Evolutionary conservation across 2,113 vertebrate genomes (phyloP), one percentile per base, ranked within the genome.

Genomic region (Erythrocercus mccallii): DNA sequence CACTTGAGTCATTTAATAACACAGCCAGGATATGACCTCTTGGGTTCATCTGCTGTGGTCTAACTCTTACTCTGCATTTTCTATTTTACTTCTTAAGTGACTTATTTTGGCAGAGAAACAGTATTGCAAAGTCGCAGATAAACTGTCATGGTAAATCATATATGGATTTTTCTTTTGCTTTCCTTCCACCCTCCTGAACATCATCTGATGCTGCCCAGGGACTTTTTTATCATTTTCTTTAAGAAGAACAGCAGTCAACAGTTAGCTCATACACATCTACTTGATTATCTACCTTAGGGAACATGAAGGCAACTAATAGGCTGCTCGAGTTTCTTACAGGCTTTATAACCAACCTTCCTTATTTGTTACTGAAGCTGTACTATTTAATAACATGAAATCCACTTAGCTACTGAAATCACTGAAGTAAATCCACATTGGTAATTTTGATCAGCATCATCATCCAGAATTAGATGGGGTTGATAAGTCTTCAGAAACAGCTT

Each of bases 331-430:
- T 81, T 85, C 79, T 45, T n/a, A 61, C 19, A 21, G 87, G 35
- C 40, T 94, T 91, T 81, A 77, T 53, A 65, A 72, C n/a, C 28
- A 69, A 27, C 27, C 10, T 31, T 58, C 20, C 48, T 86, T 21
- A 56, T n/a, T 69, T 16, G 3, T 56, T 76, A 57, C 3, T 25
- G 35, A 83, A 80, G 30, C 19, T 78, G 38, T 89, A 73, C 12
- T 72, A 84, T 28, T 65, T 57, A 93, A 88, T 58, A 90, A 93
- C 89, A 88, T 40, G 53, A 97, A 97, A 96, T 86, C 65, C 69
- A 97, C 54, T 95, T 80, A 92, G 77, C 23, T 44, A 86, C 14
- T 73, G 79, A 23, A 79, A 35, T 54, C 37, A 54, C 83, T 76
- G 48, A 90, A 78, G 15, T 20, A 54, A 88, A 69, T 47, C 60